Base-by-base conservation (phyloP, 2,113 vertebrate genomes). In the Motacilla tschutschensis region DNA sequence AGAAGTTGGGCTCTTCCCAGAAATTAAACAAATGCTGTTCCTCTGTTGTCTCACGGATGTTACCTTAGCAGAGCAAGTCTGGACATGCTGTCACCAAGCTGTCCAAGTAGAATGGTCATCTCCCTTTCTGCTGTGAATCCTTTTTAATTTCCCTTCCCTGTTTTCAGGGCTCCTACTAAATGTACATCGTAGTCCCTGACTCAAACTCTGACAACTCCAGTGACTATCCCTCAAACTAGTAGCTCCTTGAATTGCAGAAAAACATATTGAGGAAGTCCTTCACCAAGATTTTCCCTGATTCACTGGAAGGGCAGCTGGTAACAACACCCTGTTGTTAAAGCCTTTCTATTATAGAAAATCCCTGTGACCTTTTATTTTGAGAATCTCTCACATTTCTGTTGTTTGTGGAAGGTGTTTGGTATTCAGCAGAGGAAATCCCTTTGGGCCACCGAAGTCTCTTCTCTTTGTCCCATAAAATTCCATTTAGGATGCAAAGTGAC, bases 281-380 rank as follows among this genome's bases (percentile, higher is more conserved):
- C 25, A 67, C 26, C 31, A 74, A 66, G 64, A 63, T 90, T 85
- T 83, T 67, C 33, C 33, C 69, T 29, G 57, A 87, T 77, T 91
- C 72, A 54, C 36, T 79, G 81, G 59, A 72, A 67, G 62, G 76
- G 87, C 90, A 94, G 88, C 57, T 93, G 90, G 75, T 82, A 88
- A 88, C 57, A 86, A 38, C 81, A 90, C 44, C 44, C 53, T 36
- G 65, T 67, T 1, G 4, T 74, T 91, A 94, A 94, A 92, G 84
- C 90, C 57, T 85, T 94, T 87, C 92, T 88, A 85, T 92, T 90
- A 95, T 17, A 88, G 85, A 90, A 92, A 95, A 94, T 94, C 90
- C 92, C 60, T 4, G 16, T 90, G 94, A 95, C 94, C 94, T 93
- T 95, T 95, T 88, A 75, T 94, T 90, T 93, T 90, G 57, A 91